phyloP scores from a whole-genome alignment of 2,888 invertebrate species.

The Empis livida region DNA sequence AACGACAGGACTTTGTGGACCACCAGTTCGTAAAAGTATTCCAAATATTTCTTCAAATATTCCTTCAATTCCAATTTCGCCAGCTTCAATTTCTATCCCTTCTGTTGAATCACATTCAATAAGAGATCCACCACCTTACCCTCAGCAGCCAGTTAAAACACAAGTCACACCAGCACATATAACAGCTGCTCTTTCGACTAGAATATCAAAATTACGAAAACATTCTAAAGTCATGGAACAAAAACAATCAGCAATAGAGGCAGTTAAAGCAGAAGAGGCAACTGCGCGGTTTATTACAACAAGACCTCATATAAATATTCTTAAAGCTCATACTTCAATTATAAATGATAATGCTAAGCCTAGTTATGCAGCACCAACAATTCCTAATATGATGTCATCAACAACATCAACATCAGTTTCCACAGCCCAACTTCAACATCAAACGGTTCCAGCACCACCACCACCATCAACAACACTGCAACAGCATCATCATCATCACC shows the following conservation, averaged over 20 bases:
- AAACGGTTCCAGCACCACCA: too few relatives aligned
- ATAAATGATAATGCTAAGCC: slow-evolving; percentile 50
- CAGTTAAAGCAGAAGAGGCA: slow-evolving; percentile 50
- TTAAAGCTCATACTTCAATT: slow-evolving; percentile 62
- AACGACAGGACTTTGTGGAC: slow-evolving; percentile 39
- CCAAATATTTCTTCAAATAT: not conserved
- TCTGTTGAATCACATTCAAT: slow-evolving; percentile 10
- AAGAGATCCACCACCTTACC: slow-evolving; percentile 57
- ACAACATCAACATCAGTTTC: not conserved
- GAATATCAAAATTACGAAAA: not conserved
- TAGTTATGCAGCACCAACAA: slow-evolving; percentile 40
- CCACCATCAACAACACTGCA: not conserved
- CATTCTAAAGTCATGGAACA: too few relatives aligned
- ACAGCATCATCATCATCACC: not conserved
- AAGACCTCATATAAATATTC: slow-evolving; percentile 59
- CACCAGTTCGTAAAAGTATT: slow-evolving; percentile 21
- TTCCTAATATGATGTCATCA: slow-evolving; percentile 4
- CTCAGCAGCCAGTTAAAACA: slow-evolving; percentile 20
- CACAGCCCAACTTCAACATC: too few relatives aligned
- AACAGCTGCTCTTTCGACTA: slow-evolving; percentile 7
- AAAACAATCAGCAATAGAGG: slow-evolving; percentile 17
- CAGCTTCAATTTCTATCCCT: slow-evolving; percentile 18
- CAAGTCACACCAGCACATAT: not conserved
- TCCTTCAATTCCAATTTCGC: slow-evolving; percentile 11
- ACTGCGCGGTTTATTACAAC: slow-evolving; percentile 65